Base-by-base conservation (phyloP, 2,888 invertebrate genomes). In the Calameuta pallipes region DNA sequence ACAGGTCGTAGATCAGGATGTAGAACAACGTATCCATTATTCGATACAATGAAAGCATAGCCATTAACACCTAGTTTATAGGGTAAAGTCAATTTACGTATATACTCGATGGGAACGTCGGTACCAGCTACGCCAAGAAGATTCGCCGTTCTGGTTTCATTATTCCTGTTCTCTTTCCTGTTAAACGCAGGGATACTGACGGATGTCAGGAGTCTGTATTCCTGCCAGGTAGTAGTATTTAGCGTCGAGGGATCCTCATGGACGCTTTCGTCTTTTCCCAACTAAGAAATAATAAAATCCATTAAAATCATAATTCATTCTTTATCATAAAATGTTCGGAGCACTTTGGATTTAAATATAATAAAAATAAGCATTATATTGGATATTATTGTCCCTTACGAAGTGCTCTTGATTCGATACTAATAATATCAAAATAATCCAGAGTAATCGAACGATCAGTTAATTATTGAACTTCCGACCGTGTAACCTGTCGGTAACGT, bases 1-100 rank as follows among this genome's bases (percentile, higher is more conserved):
- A 96, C 95, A 23, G 98, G 98, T 83, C 97, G 94, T 81, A 98
- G 94, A 89, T 98, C 96, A 0, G 99, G 99, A 94, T 99, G 99
- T 85, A 98, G 94, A 78, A 99, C 93, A 71, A 99, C 94, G 91
- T 98, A 98, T 1, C 99, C 99, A 91, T 99, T 99, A 91, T 98
- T 98, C 86, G 98, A 99, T 33, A 99, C 96, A 85, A 98, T 96
- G 92, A 99, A 99, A 1, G 98, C 96, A 92, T 99, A 99, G 0
- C 97, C 98, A 91, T 98, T 98, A 0, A 98, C 98, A 36, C 99
- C 99, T 77, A 99, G 95, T 96, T 98, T 96, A 89, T 97, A 96
- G 0, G 98, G 97, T 82, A 98, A 95, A 0, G 98, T 97, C 56
- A 98, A 93, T 91, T 97, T 96, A 76, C 95, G 94, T 77, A 99